Percentiles rank a stretch among this genome's conserved stretches.
phyloP scores from a whole-genome alignment of 2,888 invertebrate genomes.

The Acleris holmiana region DNA sequence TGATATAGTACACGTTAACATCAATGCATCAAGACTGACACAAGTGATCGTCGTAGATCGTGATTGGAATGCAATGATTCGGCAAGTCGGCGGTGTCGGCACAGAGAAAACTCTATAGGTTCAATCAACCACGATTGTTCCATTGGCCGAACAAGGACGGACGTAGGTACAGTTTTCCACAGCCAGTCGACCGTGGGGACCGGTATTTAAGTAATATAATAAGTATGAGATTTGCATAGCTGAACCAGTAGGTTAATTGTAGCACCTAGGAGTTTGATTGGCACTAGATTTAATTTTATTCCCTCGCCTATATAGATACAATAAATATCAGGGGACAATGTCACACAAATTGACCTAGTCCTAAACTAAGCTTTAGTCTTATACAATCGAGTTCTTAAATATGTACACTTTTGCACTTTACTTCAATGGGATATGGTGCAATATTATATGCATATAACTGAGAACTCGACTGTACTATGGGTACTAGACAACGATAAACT shows the following conservation, averaged over 20 bases:
- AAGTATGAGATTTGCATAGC: conserved; percentile 18
- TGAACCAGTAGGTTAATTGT: neutral
- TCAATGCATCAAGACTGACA: conserved; percentile 26
- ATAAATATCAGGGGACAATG: too few relatives aligned
- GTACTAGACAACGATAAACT: too few relatives aligned
- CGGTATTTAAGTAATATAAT: conserved; percentile 23
- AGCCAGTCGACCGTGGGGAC: conserved; percentile 23
- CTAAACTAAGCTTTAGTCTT: too few relatives aligned
- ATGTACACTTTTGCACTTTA: too few relatives aligned
- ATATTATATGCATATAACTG: too few relatives aligned
- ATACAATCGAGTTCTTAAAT: too few relatives aligned
- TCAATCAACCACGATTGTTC: conserved; percentile 42
- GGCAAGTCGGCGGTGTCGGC: conserved; percentile 8
- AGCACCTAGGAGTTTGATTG: neutral
- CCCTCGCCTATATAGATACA: too few relatives aligned
- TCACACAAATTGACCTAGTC: too few relatives aligned
- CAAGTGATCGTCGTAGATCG: conserved; percentile 23
- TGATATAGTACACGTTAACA: conserved; percentile 15
- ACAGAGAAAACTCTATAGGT: conserved; percentile 31
- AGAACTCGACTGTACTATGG: too few relatives aligned
- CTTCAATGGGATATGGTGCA: too few relatives aligned
- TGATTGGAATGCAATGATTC: conserved; percentile 32
- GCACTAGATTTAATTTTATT: too few relatives aligned
- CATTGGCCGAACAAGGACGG: conserved; percentile 39
- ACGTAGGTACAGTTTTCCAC: conserved; percentile 27